Conservation (phyloP, 2,113 vertebrate genomes). For the Phalacrocorax aristotelis region DNA sequence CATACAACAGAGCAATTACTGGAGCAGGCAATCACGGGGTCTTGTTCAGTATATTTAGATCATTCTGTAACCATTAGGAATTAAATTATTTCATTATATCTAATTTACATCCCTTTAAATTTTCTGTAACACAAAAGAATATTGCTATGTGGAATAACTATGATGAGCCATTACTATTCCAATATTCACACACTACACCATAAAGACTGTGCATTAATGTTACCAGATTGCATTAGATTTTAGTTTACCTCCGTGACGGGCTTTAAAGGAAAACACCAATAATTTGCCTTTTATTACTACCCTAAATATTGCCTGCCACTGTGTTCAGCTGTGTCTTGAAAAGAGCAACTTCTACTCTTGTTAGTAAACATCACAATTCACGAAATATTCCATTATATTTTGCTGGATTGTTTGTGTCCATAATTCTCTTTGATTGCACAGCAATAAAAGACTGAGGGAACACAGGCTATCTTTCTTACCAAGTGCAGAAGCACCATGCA, state of each 20-base stretch:
- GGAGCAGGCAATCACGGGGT: slow-evolving; percentile 23
- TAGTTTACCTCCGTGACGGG: not conserved
- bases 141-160: slow-evolving; percentile 39
- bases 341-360: not conserved
- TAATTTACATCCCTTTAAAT: slow-evolving; percentile 55
- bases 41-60: slow-evolving; percentile 56
- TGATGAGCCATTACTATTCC: slow-evolving; percentile 32
- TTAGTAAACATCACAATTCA: slow-evolving; percentile 23
- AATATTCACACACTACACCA: not conserved
- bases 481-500: slow-evolving; percentile 33
- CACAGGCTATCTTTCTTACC: slow-evolving; percentile 47
- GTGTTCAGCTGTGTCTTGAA: not conserved
- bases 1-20: slow-evolving; percentile 66
- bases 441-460: slow-evolving; percentile 59
- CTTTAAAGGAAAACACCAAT: slow-evolving; percentile 42
- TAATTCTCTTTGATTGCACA: slow-evolving; percentile 56
- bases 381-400: slow-evolving; percentile 47
- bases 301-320: not conserved
- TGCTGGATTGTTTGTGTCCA: slow-evolving; percentile 22
- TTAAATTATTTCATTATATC: slow-evolving; percentile 63
- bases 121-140: slow-evolving; percentile 53
- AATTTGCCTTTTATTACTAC: slow-evolving; percentile 37
- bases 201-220: not conserved
- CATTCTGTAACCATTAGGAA: slow-evolving; percentile 59
- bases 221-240: slow-evolving; percentile 13